Conservation (phyloP, 2,797 vertebrate species). For the Liasis olivaceus region DNA sequence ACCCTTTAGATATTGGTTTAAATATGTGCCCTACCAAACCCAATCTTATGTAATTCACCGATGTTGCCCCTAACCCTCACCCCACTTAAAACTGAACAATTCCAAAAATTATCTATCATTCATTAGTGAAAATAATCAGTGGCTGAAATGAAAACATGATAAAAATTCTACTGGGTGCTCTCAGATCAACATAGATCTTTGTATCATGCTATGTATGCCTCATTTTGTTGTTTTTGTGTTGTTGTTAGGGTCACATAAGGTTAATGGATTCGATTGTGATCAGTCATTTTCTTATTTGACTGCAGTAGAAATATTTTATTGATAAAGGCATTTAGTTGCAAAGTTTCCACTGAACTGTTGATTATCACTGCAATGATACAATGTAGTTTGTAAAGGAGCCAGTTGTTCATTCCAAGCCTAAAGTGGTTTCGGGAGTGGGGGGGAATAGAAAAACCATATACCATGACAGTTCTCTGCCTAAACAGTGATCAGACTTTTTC, state of each 20-base stretch:
- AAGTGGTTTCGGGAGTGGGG: background rate
- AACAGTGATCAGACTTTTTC: background rate
- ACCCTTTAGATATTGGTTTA: background rate
- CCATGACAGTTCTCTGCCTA: background rate
- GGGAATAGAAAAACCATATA: slow-evolving; percentile 9
- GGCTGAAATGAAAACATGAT: background rate
- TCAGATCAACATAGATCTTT: background rate
- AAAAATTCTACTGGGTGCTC: background rate
- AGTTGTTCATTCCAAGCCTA: slow-evolving; percentile 18
- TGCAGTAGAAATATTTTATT: background rate
- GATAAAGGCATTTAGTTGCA: slow-evolving; percentile 22
- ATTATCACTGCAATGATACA: slow-evolving; percentile 48
- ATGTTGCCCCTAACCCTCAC: background rate
- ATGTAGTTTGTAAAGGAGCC: slow-evolving; percentile 29
- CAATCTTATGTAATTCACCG: background rate
- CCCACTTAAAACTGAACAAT: background rate
- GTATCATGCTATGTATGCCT: background rate
- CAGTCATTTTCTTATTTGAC: background rate
- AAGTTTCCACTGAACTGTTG: slow-evolving; percentile 14
- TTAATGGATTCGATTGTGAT: background rate
- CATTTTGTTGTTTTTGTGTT: too few species aligned
- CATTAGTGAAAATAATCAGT: background rate
- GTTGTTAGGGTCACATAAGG: background rate
- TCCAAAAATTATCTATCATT: slow-evolving; percentile 1
- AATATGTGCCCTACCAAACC: background rate